These are phyloP conservation scores for Branchinecta lynchi DNA, from an alignment of 1,140 invertebrate genomes.

Conservation along the genomic window DNA sequence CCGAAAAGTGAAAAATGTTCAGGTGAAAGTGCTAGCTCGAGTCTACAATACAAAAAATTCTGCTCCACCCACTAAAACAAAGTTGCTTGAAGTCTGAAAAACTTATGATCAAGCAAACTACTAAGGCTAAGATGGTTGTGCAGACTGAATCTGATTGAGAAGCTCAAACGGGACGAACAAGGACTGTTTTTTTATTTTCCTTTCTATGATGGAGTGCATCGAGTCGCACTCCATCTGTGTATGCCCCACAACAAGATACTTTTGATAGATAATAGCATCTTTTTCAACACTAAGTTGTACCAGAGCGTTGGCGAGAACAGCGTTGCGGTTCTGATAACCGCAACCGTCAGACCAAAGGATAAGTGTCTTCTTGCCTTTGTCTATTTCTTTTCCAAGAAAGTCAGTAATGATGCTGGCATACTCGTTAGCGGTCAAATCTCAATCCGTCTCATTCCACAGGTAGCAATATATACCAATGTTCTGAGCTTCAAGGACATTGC, in stretches of 20 bases:
- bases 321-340: not conserved
- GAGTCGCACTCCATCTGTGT: not conserved
- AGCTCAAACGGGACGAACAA: not conserved
- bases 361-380: not conserved
- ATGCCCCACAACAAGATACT: conserved; percentile 7
- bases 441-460: conserved; percentile 21
- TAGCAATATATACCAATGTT: conserved; percentile 16
- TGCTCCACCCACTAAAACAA: too few relatives aligned
- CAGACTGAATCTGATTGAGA: not conserved
- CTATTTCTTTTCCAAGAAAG: conserved; percentile 13
- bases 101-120: not conserved
- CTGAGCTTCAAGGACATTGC: not conserved
- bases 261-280: not conserved
- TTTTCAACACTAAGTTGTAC: not conserved
- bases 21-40: too few relatives aligned
- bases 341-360: not conserved
- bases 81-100: not conserved
- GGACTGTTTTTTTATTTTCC: not conserved
- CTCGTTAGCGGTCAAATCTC: conserved; percentile 12
- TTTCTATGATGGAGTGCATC: not conserved
- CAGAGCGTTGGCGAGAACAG: not conserved
- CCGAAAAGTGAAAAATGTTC: too few relatives aligned
- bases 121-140: not conserved
- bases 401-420: conserved; percentile 16
- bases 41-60: too few relatives aligned